These are phyloP conservation scores for Esperia sulphurella DNA, from an alignment of 2,888 invertebrate genomes.

Conservation along the genomic window DNA sequence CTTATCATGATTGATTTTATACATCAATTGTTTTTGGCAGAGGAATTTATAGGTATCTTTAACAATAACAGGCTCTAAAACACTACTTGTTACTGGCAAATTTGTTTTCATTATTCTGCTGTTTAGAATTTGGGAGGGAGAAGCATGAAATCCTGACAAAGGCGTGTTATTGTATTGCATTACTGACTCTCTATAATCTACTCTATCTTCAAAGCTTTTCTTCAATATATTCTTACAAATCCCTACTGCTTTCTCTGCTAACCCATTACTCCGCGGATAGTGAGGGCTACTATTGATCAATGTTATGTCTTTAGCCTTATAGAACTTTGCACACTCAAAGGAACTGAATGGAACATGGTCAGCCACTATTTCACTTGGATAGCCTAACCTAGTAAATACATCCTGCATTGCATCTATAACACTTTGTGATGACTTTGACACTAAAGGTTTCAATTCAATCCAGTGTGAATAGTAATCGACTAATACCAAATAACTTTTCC, in stretches of 20 bases:
- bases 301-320: constrained; percentile 8
- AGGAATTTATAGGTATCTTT: neutral
- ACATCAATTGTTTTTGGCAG: neutral
- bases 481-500: constrained; percentile 2
- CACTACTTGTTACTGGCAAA: neutral
- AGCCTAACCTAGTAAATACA: constrained; percentile 5
- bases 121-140: constrained; percentile 15
- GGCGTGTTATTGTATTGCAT: constrained; percentile 13
- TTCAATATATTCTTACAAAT: constrained; percentile 11
- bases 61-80: neutral
- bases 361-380: constrained; percentile 6
- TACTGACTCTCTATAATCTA: constrained; percentile 10
- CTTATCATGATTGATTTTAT: neutral
- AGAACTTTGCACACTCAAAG: constrained; percentile 10
- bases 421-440: constrained; percentile 1
- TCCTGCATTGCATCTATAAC: constrained; percentile 8
- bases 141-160: constrained; percentile 3
- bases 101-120: constrained; percentile 9
- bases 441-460: constrained; percentile 3
- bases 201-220: constrained; percentile 11
- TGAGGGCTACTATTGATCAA: constrained; percentile 9
- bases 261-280: constrained; percentile 12
- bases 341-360: constrained; percentile 11
- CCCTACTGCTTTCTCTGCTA: constrained; percentile 11
- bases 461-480: constrained; percentile 8